Conservation (phyloP, 92 coral and sea anemone species). For the Actinernus sp. region DNA sequence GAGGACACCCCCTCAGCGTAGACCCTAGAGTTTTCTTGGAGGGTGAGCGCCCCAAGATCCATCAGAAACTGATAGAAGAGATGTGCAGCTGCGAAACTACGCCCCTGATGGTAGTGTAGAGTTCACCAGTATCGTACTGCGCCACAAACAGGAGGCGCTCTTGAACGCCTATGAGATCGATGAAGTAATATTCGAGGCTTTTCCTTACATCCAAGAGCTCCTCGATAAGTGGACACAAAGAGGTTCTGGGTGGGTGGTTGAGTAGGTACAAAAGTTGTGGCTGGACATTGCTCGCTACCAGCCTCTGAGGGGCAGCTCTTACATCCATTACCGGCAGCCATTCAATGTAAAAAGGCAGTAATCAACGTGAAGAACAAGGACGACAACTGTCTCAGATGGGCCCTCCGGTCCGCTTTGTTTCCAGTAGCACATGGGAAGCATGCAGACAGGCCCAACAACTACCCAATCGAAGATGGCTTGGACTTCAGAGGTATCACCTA, state of each 20-base stretch:
- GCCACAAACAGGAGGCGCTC: constrained; percentile 7
- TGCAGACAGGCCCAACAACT: constrained; percentile 3
- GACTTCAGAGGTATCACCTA: constrained; percentile 23
- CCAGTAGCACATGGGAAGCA: not conserved
- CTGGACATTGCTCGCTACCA: no score
- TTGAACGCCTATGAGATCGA: not conserved
- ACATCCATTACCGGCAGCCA: constrained; percentile 18
- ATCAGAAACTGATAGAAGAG: not conserved
- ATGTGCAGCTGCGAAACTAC: constrained; percentile 1
- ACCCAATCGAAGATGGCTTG: constrained; percentile 16
- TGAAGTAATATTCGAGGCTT: not conserved
- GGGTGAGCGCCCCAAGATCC: no score
- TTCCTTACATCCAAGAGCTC: not conserved
- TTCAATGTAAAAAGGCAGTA: constrained; percentile 26
- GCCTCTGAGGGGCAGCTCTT: constrained; percentile 10
- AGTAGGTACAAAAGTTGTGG: constrained; percentile 1
- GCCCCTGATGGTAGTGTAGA: not conserved
- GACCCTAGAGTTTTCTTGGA: no score
- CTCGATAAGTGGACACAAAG: not conserved
- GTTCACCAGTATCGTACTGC: not conserved
- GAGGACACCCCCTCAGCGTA: no score
- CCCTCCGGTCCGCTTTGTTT: constrained; percentile 19
- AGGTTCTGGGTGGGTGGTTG: constrained; percentile 4
- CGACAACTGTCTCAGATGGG: constrained; percentile 44
- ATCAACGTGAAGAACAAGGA: no score